Conservation (phyloP, 2,797 vertebrate species). For the Psittacula echo region DNA sequence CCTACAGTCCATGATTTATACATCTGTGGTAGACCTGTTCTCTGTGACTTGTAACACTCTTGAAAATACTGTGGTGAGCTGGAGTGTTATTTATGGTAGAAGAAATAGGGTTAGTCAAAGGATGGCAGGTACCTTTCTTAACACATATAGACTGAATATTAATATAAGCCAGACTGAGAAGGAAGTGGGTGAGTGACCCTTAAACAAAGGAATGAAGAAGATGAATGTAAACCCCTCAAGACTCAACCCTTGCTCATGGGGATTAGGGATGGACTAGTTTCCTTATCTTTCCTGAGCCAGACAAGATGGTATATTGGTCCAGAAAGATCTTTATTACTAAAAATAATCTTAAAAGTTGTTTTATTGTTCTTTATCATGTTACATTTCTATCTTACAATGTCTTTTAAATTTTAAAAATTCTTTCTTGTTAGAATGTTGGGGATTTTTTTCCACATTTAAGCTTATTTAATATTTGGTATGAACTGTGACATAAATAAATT, state of each 20-base stretch:
- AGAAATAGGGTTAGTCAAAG: not conserved
- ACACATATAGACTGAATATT: not conserved
- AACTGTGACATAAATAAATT: not conserved
- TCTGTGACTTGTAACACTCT: not conserved
- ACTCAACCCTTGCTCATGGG: rapidly evolving
- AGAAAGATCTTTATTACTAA: not conserved
- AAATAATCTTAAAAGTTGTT: not conserved
- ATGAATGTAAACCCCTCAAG: not conserved
- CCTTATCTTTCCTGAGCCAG: not conserved
- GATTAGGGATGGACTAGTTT: not conserved
- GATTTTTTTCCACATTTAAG: not conserved
- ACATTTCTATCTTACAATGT: not conserved
- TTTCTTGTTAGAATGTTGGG: not conserved
- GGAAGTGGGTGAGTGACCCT: not conserved
- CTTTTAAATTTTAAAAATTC: not conserved
- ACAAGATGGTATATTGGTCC: not conserved
- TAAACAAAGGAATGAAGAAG: not conserved
- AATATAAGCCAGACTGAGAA: not conserved
- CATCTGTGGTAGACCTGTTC: not conserved
- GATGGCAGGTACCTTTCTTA: not conserved
- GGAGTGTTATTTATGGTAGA: not conserved
- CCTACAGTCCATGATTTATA: not conserved
- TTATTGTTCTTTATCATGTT: not conserved
- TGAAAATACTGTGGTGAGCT: not conserved
- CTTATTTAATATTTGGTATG: not conserved